Conservation (phyloP, 2,888 invertebrate genomes). For the Pseudanteris insignis region DNA sequence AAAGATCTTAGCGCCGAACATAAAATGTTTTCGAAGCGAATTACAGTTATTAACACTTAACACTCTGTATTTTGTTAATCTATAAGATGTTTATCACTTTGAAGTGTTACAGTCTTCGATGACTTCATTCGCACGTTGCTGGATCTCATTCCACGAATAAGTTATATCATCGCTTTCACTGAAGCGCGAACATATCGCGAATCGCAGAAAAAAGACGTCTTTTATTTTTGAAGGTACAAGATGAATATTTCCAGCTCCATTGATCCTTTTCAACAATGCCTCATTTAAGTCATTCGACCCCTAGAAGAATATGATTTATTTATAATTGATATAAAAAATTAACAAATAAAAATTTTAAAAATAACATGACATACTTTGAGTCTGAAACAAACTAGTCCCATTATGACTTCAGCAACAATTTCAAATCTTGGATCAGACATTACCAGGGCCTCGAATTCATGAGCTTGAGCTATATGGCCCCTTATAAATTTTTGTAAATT, state of each 20-base stretch:
- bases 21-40: no score
- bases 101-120: conserved; percentile 66
- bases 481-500: conserved; percentile 88
- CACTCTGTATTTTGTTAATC: no score
- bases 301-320: no score
- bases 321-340: not conserved
- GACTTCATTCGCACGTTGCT: conserved; percentile 77
- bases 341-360: not conserved
- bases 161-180: conserved; percentile 84
- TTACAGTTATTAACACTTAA: no score
- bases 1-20: no score
- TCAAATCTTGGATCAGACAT: conserved; percentile 85
- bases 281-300: conserved; percentile 86
- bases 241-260: conserved; percentile 90
- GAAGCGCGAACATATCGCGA: conserved; percentile 89
- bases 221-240: conserved; percentile 90
- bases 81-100: no score
- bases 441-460: conserved; percentile 85
- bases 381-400: conserved; percentile 97
- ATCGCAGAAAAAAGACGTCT: conserved; percentile 84
- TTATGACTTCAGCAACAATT: conserved; percentile 85
- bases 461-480: conserved; percentile 85
- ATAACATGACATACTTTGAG: conserved; percentile 73
- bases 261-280: conserved; percentile 81
- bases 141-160: conserved; percentile 87